phyloP scores from a whole-genome alignment of 2,113 vertebrate genomes.

The Lamprologus speciosus region DNA sequence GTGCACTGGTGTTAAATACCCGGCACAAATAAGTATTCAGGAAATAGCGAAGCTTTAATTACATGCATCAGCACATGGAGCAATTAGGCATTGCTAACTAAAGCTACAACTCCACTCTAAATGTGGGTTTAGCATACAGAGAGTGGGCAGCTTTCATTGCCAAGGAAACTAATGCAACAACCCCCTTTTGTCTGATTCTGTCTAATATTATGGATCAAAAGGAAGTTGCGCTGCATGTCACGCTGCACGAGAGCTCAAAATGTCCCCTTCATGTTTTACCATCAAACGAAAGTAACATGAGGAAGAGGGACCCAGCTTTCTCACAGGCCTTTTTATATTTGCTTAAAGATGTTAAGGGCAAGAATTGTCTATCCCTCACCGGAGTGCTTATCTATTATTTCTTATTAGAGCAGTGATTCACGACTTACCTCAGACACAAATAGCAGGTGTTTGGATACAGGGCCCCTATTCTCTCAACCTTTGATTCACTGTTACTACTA shows the following conservation, averaged over 20 bases:
- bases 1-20: neutral
- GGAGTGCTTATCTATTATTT: neutral
- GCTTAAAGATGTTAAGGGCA: neutral
- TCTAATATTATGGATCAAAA: conserved; percentile 36
- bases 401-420: neutral
- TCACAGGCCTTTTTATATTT: neutral
- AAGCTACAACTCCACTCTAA: conserved; percentile 37
- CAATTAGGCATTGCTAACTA: conserved; percentile 29
- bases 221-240: neutral
- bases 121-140: conserved; percentile 6
- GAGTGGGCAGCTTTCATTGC: conserved; percentile 34
- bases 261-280: conserved; percentile 13
- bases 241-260: conserved; percentile 8
- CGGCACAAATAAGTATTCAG: conserved; percentile 11
- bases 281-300: conserved; percentile 15
- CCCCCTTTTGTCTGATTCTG: conserved; percentile 1
- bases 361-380: neutral
- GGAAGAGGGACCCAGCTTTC: neutral
- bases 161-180: conserved; percentile 48
- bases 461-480: neutral
- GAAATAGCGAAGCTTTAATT: conserved; percentile 45
- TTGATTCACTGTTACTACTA: neutral
- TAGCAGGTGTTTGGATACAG: neutral
- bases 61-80: conserved; percentile 20
- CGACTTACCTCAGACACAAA: neutral